phyloP scores from a whole-genome alignment of 1,140 invertebrate genomes.

The Drosophila ironensis region DNA sequence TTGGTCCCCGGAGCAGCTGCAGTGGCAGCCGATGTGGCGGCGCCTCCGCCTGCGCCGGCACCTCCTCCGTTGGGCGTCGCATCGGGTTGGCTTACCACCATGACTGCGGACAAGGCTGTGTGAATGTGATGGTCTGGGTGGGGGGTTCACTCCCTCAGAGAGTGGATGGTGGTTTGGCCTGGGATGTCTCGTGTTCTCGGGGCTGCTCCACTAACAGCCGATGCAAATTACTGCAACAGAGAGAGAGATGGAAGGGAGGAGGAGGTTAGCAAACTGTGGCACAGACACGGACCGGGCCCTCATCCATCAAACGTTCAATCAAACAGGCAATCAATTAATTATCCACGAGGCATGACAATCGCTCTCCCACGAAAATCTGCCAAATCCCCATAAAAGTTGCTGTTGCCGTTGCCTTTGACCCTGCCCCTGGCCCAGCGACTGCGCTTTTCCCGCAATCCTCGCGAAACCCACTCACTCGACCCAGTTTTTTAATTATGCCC shows the following conservation, averaged over 20 bases:
- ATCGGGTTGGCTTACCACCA: slow-evolving; percentile 87
- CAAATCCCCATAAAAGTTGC: background rate
- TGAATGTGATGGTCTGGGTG: slow-evolving; percentile 1
- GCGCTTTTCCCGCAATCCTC: no score
- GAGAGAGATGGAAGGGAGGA: slow-evolving; percentile 1
- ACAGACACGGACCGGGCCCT: slow-evolving; percentile 9
- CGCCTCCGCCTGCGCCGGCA: background rate
- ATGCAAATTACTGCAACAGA: slow-evolving; percentile 66
- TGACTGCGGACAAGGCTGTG: slow-evolving; percentile 82
- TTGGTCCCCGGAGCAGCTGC: slow-evolving; percentile 24
- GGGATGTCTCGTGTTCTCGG: slow-evolving; percentile 32
- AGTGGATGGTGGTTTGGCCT: background rate
- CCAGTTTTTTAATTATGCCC: slow-evolving; percentile 50
- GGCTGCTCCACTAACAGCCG: slow-evolving; percentile 40
- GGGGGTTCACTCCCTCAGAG: background rate
- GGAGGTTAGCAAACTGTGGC: slow-evolving; percentile 25
- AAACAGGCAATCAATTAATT: slow-evolving; percentile 73
- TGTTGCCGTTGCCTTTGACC: slow-evolving; percentile 4
- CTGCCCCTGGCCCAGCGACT: no score
- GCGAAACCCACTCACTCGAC: slow-evolving; percentile 38
- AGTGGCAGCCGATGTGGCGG: slow-evolving; percentile 12
- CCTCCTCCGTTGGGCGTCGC: slow-evolving; percentile 40
- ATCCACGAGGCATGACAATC: slow-evolving; percentile 27
- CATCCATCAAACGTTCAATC: slow-evolving; percentile 70
- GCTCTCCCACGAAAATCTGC: background rate